These are phyloP conservation scores for Amphipoea oculea DNA, from an alignment of 2,888 invertebrate genomes.

Conservation along the genomic window DNA sequence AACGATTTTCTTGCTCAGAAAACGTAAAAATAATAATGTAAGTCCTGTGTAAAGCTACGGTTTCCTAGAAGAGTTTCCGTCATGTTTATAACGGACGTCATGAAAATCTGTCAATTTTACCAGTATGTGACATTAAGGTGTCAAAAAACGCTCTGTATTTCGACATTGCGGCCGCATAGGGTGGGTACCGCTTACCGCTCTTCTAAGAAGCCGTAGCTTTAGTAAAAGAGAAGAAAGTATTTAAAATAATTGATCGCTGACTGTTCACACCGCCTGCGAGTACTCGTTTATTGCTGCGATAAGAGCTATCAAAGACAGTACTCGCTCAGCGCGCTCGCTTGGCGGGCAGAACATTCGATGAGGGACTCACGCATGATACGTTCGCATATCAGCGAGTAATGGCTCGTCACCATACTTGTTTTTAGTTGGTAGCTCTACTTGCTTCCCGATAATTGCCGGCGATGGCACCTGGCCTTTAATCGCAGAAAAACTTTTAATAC, in stretches of 20 bases:
- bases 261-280: not conserved
- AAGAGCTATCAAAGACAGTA: not conserved
- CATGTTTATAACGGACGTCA: too few species aligned
- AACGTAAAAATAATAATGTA: not conserved
- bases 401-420: not conserved
- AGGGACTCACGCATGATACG: not conserved
- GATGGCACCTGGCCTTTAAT: not conserved
- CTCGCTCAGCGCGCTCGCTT: not conserved
- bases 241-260: not conserved
- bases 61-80: too few species aligned
- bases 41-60: not conserved
- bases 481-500: conserved; percentile 10
- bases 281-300: not conserved
- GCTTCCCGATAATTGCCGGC: not conserved
- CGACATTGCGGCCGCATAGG: too few species aligned
- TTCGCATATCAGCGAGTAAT: not conserved
- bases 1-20: not conserved
- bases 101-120: too few species aligned
- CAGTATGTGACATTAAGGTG: too few species aligned
- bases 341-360: not conserved
- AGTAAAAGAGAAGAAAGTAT: not conserved
- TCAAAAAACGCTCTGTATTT: too few species aligned
- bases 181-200: too few species aligned
- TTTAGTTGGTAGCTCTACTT: not conserved
- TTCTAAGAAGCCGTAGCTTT: too few species aligned